Evolutionary conservation across 2,888 invertebrate species (phyloP), one percentile per base, ranked within the genome.

Genomic region (Pseudococcus longispinus): DNA sequence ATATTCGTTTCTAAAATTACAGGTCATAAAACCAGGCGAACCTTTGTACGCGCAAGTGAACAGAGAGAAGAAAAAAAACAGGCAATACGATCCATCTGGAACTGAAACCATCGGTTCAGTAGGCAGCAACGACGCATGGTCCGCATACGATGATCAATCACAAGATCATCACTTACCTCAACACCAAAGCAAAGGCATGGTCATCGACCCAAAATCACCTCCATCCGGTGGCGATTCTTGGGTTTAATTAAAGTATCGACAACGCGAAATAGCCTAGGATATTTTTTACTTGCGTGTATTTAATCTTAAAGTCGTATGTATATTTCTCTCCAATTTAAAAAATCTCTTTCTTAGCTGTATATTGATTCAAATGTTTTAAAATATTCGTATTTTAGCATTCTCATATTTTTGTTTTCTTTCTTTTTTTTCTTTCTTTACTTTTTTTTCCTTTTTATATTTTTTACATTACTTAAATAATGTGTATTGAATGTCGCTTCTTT

Each of bases 21-120:
- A 91, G 90, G 90, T 92, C 91, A 91, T 91, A 89, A 92, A 92
- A 90, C 92, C 92, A 88, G 92, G 92, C 89, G 94, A 94, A 90
- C 93, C 94, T 82, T 91, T 93, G 85, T 94, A 94, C 90, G 94
- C 94, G 89, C 93, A 93, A 91, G 93, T 94, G 88, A 93, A 94
- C 90, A 92, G 93, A 90, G 93, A 93, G 90, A 93, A 93, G 90
- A 94, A 94, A 90, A 92, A 93, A 89, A 93, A 92, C 89, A 91
- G 93, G 74, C 88, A 84, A 51, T 88, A 87, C 51, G 88, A 88
- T 44, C 77, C 88, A n/a, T 87, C 87, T 0, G 85, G 84, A 23
- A 84, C 84, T 5, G 87, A 85, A 13, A 87, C 87, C n/a, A 84
- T 88, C 46, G 85, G 77, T 37, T 85, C 85, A 20, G 32, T 77